Base-by-base conservation (phyloP, 2,888 invertebrate species). In the Dysmachus trigonus region DNA sequence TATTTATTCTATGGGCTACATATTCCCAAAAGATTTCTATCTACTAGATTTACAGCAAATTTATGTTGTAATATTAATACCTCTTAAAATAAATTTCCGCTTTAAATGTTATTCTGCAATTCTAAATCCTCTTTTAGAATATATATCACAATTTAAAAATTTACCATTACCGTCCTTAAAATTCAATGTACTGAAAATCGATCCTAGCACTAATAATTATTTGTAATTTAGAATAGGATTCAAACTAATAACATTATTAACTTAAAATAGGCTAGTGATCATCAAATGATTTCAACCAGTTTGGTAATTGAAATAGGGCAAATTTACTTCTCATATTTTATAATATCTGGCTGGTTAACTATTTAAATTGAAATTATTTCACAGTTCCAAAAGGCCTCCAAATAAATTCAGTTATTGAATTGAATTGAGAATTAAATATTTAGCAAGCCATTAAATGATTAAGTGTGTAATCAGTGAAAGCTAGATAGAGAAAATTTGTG, bases 361-460 rank as follows among this genome's bases (percentile, higher is more conserved):
- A 62, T 81, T 62, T 27, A 81, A 81, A 53, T 30, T 79, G 33
- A 51, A 51, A 81, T 62, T 81, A 47, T 35, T 53, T 62, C 33
- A 33, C 7, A 31, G 27, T 33, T 35, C n/a, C n/a, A n/a, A n/a
- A n/a, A n/a, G n/a, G 73, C 73, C n/a, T 33, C 30, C 81, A 27
- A 81, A 81, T 81, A 81, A 62, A 81, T 62, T 53, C 62, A 4
- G 53, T 53, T 10, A 18, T 35, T 18, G 62, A 53, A 62, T 62
- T 53, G 53, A 77, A 62, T 81, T 81, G 81, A 31, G 53, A 81
- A 81, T 81, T 81, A 33, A 81, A 62, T 81, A 81, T 81, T 81
- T 81, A 62, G 31, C 81, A 81, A 35, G 18, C 35, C 81, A 62
- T 81, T 53, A 81, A 81, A 62, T 81, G 81, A 73, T 73, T 73